Conservation (phyloP, 2,113 vertebrate species). For the Tor tambroides region DNA sequence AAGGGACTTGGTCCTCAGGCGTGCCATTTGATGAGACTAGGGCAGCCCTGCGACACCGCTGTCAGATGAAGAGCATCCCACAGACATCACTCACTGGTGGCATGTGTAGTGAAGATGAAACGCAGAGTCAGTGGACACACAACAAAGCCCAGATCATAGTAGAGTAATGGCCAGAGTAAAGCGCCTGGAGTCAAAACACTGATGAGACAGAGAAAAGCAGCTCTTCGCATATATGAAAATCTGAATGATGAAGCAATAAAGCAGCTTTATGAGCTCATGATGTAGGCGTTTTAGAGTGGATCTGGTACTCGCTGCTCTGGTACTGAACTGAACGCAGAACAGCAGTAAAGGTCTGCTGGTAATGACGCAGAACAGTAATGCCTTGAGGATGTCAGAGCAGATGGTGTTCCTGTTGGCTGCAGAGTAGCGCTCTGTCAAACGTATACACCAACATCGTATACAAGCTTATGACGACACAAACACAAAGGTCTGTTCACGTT, state of each 20-base stretch:
- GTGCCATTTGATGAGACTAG: slow-evolving; percentile 5
- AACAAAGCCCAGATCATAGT: slow-evolving; percentile 4
- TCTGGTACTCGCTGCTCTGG: neutral
- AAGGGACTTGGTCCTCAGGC: neutral
- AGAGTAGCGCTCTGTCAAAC: slow-evolving; percentile 8
- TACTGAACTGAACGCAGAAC: neutral
- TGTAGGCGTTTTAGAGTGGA: neutral
- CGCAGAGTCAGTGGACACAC: slow-evolving; percentile 1
- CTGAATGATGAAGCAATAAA: slow-evolving; percentile 9
- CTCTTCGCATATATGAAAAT: neutral
- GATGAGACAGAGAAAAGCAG: slow-evolving; percentile 12
- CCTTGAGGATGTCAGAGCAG: slow-evolving; percentile 34
- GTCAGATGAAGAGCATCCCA: neutral
- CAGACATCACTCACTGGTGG: neutral
- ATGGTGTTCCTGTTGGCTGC: neutral
- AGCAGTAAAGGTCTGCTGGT: neutral
- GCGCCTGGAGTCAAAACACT: slow-evolving; percentile 7
- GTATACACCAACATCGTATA: neutral
- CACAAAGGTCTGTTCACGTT: neutral
- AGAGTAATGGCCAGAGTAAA: slow-evolving; percentile 33
- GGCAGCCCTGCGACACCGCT: neutral
- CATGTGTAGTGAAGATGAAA: slow-evolving; percentile 15
- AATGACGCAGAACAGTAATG: slow-evolving; percentile 18
- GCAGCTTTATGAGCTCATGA: slow-evolving; percentile 14
- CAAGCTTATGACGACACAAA: neutral